Evolutionary conservation across 2,113 vertebrate genomes (phyloP).

Genomic region (Lamprologus ornatipinnis): DNA sequence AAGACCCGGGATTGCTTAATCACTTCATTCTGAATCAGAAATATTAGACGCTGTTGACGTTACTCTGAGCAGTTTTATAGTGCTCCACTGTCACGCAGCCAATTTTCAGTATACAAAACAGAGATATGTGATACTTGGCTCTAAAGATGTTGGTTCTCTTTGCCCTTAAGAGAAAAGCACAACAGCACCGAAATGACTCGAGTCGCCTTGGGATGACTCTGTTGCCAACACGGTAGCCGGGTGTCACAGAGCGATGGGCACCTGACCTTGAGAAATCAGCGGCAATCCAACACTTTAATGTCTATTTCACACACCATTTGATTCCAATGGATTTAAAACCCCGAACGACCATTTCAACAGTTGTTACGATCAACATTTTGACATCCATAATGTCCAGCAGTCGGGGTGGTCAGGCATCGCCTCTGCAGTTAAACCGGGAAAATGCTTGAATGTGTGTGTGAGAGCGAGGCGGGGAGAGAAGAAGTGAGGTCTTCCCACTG

Average conservation of each 20-base stretch:
- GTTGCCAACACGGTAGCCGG: constrained; percentile 7
- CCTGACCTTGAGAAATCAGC: constrained; percentile 75
- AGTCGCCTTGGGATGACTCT: not conserved
- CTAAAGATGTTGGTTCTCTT: not conserved
- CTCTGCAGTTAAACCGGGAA: not conserved
- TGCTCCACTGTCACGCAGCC: not conserved
- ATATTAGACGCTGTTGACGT: not conserved
- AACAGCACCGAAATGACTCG: not conserved
- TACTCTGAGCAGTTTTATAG: not conserved
- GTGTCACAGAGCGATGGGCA: constrained; percentile 41
- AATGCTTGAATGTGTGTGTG: constrained; percentile 3
- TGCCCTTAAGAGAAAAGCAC: not conserved
- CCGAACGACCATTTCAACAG: constrained; percentile 48
- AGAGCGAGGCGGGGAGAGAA: not conserved
- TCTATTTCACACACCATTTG: constrained; percentile 75
- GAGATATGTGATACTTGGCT: not conserved
- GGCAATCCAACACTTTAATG: constrained; percentile 69
- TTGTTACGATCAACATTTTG: constrained; percentile 57
- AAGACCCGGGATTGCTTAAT: not conserved
- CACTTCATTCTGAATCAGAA: not conserved
- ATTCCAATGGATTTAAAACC: constrained; percentile 68
- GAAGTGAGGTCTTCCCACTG: constrained; percentile 7
- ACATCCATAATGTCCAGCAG: constrained; percentile 48
- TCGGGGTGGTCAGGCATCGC: constrained; percentile 8
- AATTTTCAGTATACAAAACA: not conserved